A percentile compares a stretch with the other conserved stretches of the same genome.
Conservation (phyloP, 2,888 invertebrate species). For the Himalopsyche japonica region DNA sequence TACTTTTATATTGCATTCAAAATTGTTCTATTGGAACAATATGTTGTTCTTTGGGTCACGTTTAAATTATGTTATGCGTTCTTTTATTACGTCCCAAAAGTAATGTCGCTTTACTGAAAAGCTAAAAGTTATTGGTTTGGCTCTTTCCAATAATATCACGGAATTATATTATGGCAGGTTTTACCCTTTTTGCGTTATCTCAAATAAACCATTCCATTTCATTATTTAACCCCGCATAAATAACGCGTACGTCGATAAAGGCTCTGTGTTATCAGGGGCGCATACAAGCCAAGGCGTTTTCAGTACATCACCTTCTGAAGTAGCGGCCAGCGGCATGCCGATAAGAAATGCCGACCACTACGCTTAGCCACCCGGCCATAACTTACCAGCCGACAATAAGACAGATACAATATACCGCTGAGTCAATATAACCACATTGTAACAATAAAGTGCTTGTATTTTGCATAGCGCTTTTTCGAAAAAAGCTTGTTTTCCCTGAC, state of each 20-base stretch:
- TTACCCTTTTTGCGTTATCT: neutral
- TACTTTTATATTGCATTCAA: no score
- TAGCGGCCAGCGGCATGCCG: neutral
- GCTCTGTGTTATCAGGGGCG: neutral
- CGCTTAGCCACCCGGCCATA: neutral
- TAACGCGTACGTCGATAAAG: neutral
- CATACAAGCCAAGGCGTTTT: neutral
- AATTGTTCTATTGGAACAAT: no score
- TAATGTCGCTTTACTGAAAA: no score
- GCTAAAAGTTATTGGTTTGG: no score
- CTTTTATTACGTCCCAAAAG: no score
- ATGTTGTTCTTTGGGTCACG: no score
- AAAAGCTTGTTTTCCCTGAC: neutral
- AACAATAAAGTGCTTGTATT: neutral
- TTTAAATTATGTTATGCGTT: no score
- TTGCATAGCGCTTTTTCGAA: neutral
- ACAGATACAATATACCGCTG: neutral
- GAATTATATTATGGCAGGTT: no score
- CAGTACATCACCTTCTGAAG: constrained; percentile 6
- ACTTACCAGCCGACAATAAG: neutral
- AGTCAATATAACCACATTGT: neutral
- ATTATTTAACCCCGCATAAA: neutral
- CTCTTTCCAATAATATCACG: no score
- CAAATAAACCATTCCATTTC: neutral
- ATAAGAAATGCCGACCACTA: neutral